Conservation (phyloP, 2,888 invertebrate genomes). For the Achlya flavicornis region DNA sequence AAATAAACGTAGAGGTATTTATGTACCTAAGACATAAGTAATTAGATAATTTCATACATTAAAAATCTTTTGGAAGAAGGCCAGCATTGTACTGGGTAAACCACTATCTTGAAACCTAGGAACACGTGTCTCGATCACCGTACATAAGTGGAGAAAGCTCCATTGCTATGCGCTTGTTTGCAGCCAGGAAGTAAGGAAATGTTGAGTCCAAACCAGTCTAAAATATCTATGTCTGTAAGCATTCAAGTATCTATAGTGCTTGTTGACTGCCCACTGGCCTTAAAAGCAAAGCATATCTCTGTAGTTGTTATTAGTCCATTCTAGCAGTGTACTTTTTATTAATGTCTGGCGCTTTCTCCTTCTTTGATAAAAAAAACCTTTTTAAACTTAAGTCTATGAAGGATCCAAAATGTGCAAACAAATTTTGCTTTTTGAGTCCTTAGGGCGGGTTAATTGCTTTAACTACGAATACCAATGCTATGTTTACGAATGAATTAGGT, state of each 20-base stretch:
- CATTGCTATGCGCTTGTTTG: constrained; percentile 36
- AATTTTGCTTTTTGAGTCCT: too few species aligned
- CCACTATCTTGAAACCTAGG: too few species aligned
- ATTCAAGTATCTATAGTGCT: neutral
- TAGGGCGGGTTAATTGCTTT: too few species aligned
- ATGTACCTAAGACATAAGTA: too few species aligned
- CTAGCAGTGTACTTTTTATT: neutral
- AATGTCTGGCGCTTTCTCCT: too few species aligned
- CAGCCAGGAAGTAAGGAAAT: constrained; percentile 37
- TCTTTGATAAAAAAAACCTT: neutral
- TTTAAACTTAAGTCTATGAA: neutral
- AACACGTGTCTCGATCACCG: neutral
- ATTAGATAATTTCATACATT: too few species aligned
- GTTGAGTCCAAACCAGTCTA: constrained; percentile 31
- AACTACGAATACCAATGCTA: too few species aligned
- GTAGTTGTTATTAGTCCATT: neutral
- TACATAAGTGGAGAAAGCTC: constrained; percentile 36
- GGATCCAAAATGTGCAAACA: too few species aligned
- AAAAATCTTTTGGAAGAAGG: too few species aligned
- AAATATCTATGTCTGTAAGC: neutral
- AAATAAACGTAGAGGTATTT: too few species aligned
- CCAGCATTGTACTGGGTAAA: too few species aligned
- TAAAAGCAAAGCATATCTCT: neutral
- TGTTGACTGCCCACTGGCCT: neutral
- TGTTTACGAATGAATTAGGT: too few species aligned